These are phyloP conservation scores for Parnassius orleans DNA, from an alignment of 2,888 invertebrate genomes.

Conservation along the genomic window DNA sequence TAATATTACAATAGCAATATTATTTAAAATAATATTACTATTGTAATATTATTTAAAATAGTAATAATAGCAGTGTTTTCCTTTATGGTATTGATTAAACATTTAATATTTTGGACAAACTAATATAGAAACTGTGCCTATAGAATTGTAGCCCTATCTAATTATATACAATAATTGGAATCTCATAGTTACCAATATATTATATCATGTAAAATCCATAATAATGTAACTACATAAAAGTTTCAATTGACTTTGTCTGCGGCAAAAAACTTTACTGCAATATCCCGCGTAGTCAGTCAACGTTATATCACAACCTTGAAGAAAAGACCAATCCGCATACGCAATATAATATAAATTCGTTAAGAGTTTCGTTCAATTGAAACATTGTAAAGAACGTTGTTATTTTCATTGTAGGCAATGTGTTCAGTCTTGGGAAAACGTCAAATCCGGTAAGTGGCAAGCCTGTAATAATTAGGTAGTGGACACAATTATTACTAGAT, in stretches of 20 bases:
- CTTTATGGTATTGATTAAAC: no score
- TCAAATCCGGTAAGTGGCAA: slow-evolving; percentile 19
- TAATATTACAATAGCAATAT: no score
- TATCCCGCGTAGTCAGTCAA: slow-evolving; percentile 28
- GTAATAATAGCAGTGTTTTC: no score
- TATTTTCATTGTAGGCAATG: slow-evolving; percentile 29
- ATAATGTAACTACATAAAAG: slow-evolving; percentile 12
- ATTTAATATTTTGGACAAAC: no score
- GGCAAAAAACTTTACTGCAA: slow-evolving; percentile 16
- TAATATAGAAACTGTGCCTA: neutral
- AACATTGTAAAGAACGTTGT: slow-evolving; percentile 24
- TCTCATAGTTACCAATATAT: neutral
- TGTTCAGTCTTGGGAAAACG: slow-evolving; percentile 35
- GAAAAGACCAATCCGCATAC: slow-evolving; percentile 22
- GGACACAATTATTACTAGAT: neutral
- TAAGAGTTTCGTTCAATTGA: slow-evolving; percentile 22
- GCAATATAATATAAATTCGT: slow-evolving; percentile 39
- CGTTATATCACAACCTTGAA: slow-evolving; percentile 28
- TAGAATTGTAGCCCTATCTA: neutral
- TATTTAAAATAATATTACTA: no score
- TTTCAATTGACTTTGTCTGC: slow-evolving; percentile 30
- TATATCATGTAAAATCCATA: slow-evolving; percentile 2
- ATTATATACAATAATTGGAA: slow-evolving; percentile 13
- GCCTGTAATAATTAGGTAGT: neutral
- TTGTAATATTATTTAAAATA: no score